Conservation (phyloP, 2,797 vertebrate genomes). For the Cuculus canorus region DNA sequence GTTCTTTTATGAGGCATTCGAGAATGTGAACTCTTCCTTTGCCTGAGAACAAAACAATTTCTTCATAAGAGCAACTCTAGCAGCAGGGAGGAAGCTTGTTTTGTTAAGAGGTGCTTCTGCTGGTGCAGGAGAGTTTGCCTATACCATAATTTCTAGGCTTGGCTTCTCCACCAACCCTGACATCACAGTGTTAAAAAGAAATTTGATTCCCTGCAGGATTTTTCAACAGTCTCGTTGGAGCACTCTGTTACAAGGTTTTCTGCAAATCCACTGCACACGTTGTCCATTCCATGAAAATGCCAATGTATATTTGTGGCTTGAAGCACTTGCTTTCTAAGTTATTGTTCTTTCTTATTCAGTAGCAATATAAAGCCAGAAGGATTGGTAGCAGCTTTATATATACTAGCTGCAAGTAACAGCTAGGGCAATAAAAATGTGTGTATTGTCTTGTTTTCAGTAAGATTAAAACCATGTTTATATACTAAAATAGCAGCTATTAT, state of each 20-base stretch:
- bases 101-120: neutral
- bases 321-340: neutral
- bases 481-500: neutral
- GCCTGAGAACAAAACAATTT: neutral
- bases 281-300: neutral
- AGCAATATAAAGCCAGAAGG: neutral
- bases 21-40: neutral
- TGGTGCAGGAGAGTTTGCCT: neutral
- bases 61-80: neutral
- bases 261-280: neutral
- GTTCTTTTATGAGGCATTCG: neutral
- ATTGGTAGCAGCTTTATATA: neutral
- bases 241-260: neutral
- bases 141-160: neutral
- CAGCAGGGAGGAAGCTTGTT: neutral
- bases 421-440: neutral
- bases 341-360: neutral
- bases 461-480: neutral
- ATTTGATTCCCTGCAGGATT: neutral
- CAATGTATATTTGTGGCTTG: neutral
- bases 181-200: neutral
- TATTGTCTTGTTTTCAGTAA: neutral
- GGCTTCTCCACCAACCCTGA: neutral
- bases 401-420: neutral
- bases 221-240: neutral